Evolutionary conservation across 2,797 vertebrate species (phyloP).

Genomic region (Trichosurus vulpecula): DNA sequence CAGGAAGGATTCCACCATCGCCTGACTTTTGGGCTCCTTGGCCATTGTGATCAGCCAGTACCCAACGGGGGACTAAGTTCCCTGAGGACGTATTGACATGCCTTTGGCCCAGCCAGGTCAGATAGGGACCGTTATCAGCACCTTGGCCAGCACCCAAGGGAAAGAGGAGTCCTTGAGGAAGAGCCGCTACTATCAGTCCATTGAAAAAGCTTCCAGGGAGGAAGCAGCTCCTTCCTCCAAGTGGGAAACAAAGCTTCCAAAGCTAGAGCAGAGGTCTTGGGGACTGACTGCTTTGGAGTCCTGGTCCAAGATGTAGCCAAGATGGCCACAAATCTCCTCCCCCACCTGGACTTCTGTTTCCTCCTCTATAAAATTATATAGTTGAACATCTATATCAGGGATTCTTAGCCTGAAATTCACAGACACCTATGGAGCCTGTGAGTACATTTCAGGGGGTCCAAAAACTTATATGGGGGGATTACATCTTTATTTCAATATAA

Average conservation of each 20-base stretch:
- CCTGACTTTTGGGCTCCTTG: neutral
- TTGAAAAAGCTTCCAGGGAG: neutral
- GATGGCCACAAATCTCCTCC: neutral
- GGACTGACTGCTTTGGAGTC: neutral
- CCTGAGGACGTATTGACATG: neutral
- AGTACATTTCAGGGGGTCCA: neutral
- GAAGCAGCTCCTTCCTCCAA: neutral
- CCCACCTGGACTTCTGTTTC: neutral
- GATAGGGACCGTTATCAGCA: neutral
- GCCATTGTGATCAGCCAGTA: neutral
- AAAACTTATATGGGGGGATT: neutral
- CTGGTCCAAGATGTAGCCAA: neutral
- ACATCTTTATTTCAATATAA: neutral
- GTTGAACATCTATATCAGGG: neutral
- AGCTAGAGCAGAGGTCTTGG: neutral
- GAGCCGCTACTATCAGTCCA: neutral
- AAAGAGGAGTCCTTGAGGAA: neutral
- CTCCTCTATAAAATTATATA: neutral
- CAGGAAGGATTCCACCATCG: neutral
- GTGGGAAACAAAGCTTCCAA: neutral
- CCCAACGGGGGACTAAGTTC: neutral
- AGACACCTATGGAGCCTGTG: neutral
- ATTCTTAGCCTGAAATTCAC: neutral
- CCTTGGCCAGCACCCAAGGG: neutral
- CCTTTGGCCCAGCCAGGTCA: neutral